Evolutionary conservation across 2,888 invertebrate species (phyloP).

Genomic region (Patella ulyssiponensis): DNA sequence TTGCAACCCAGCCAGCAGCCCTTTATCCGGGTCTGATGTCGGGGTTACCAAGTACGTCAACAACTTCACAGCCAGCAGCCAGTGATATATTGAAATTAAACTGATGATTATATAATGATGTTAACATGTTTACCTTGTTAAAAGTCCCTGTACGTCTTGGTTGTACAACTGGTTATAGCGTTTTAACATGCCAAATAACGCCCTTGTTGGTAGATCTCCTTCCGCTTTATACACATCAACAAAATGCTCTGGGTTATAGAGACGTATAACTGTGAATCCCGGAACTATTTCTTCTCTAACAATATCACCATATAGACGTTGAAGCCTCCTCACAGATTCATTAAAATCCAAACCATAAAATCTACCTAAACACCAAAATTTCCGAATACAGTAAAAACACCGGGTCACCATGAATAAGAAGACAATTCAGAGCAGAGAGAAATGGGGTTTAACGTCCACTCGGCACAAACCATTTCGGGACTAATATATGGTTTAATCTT

Average conservation of each 20-base stretch:
- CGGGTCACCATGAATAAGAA: too few relatives aligned
- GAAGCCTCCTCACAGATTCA: conserved; percentile 16
- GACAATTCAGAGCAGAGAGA: too few relatives aligned
- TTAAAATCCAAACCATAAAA: conserved; percentile 27
- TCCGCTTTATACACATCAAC: conserved; percentile 28
- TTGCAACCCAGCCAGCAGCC: too few relatives aligned
- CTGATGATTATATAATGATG: too few relatives aligned
- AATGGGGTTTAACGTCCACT: too few relatives aligned
- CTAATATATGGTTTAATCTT: too few relatives aligned
- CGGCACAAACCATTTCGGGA: too few relatives aligned
- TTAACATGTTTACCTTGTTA: conserved; percentile 24
- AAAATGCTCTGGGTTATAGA: conserved; percentile 29
- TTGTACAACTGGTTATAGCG: conserved; percentile 34
- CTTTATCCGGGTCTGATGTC: too few relatives aligned
- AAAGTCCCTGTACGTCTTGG: conserved; percentile 26
- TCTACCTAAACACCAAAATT: conserved; percentile 14
- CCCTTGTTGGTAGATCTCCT: conserved; percentile 24
- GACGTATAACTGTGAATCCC: conserved; percentile 20
- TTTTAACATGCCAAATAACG: conserved; percentile 26
- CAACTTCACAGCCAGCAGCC: too few relatives aligned
- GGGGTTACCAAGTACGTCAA: too few relatives aligned
- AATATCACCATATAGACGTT: conserved; percentile 25
- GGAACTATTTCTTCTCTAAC: conserved; percentile 31
- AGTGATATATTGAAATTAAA: too few relatives aligned
- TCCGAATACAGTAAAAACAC: too few relatives aligned